Conservation (phyloP, 1,140 invertebrate species). For the Drosophila quadrilineata region DNA sequence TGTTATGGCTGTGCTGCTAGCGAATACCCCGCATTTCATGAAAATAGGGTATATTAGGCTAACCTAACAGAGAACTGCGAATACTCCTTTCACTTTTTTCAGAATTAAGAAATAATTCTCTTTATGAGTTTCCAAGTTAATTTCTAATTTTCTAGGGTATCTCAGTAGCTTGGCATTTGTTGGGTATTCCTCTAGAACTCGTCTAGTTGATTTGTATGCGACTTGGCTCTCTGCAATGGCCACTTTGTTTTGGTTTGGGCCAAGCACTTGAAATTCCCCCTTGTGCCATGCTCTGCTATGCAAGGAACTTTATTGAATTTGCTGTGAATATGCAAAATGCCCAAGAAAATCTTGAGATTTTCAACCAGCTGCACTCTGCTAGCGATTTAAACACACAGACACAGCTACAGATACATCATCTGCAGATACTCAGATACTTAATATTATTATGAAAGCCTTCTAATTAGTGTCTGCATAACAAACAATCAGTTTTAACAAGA, state of each 20-base stretch:
- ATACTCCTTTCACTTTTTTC: too few relatives aligned
- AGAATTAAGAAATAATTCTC: too few relatives aligned
- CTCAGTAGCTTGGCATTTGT: too few relatives aligned
- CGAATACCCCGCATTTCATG: constrained; percentile 2
- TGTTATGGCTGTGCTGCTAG: background rate
- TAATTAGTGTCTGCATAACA: constrained; percentile 14
- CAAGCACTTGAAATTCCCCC: constrained; percentile 48
- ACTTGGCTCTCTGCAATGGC: constrained; percentile 50
- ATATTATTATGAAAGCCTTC: background rate
- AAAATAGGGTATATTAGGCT: background rate
- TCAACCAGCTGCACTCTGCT: constrained; percentile 2
- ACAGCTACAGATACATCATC: too few relatives aligned
- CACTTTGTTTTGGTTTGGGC: constrained; percentile 48
- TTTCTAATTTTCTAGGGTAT: background rate
- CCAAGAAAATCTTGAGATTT: constrained; percentile 31
- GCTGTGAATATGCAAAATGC: constrained; percentile 35
- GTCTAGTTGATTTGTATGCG: constrained; percentile 68
- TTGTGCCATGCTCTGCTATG: constrained; percentile 21
- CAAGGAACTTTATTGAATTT: constrained; percentile 45
- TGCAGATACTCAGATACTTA: too few relatives aligned
- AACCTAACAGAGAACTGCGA: background rate
- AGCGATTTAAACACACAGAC: constrained; percentile 14
- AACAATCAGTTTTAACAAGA: background rate
- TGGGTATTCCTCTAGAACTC: background rate
- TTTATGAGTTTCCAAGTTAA: too few relatives aligned